These are phyloP conservation scores for Acleris laterana DNA, from an alignment of 2,888 invertebrate genomes.

Conservation along the genomic window DNA sequence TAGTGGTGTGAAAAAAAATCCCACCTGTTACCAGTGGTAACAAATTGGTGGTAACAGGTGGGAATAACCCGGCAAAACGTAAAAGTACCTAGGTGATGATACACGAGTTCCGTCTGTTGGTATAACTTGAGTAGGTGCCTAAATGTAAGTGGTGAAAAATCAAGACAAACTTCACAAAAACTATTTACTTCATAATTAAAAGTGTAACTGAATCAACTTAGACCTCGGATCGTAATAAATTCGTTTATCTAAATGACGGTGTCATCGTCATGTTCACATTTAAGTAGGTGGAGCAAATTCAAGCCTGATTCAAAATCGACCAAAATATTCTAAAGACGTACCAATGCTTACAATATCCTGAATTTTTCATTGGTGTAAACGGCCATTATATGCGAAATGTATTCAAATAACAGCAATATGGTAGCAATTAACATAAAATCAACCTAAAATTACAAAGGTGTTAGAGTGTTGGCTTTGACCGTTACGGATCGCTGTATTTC, in stretches of 20 bases:
- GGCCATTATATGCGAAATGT: constrained; percentile 29
- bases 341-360: constrained; percentile 8
- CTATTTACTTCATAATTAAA: too few species aligned
- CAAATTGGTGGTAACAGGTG: too few species aligned
- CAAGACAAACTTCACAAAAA: too few species aligned
- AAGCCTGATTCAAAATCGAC: neutral
- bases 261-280: constrained; percentile 17
- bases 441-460: constrained; percentile 45
- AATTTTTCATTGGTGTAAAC: constrained; percentile 21
- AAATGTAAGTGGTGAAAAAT: too few species aligned
- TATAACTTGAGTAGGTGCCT: too few species aligned
- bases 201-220: neutral
- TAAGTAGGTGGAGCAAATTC: constrained; percentile 16
- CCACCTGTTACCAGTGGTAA: too few species aligned
- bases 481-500: constrained; percentile 47
- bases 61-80: too few species aligned
- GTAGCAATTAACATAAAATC: constrained; percentile 46
- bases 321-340: constrained; percentile 7
- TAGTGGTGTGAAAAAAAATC: too few species aligned
- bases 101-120: too few species aligned
- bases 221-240: constrained; percentile 8
- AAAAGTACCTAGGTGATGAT: too few species aligned
- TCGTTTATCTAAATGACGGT: constrained; percentile 29
- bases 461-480: constrained; percentile 45
- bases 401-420: constrained; percentile 32